Conservation (phyloP, 1,140 invertebrate species). For the Orchestia grillus region DNA sequence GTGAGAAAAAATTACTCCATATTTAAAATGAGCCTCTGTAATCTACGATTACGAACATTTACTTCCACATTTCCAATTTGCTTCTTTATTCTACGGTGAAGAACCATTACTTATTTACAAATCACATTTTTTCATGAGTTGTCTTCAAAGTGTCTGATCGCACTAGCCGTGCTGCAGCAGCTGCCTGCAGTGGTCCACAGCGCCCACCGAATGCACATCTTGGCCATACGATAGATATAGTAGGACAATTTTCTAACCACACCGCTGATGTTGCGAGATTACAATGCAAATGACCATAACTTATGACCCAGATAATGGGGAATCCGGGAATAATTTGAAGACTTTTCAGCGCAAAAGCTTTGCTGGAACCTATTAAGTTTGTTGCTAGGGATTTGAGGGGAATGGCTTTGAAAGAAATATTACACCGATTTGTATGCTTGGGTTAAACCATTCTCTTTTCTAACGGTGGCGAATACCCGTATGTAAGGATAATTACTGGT, state of each 20-base stretch:
- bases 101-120: too few relatives aligned
- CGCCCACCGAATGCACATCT: not conserved
- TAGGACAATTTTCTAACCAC: not conserved
- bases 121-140: too few relatives aligned
- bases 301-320: not conserved
- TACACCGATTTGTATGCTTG: not conserved
- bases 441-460: not conserved
- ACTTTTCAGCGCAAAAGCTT: not conserved
- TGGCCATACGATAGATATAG: not conserved
- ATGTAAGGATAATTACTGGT: not conserved
- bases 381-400: not conserved
- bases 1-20: too few relatives aligned
- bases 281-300: not conserved
- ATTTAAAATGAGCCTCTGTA: too few relatives aligned
- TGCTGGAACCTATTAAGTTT: not conserved
- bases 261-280: not conserved
- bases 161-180: too few relatives aligned
- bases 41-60: too few relatives aligned
- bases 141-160: too few relatives aligned
- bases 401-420: not conserved
- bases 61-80: too few relatives aligned
- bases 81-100: too few relatives aligned
- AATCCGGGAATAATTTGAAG: not conserved
- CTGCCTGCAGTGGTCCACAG: not conserved
- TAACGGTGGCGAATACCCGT: not conserved